phyloP scores from a whole-genome alignment of 2,113 vertebrate genomes.

The Siphamia tubifer region DNA sequence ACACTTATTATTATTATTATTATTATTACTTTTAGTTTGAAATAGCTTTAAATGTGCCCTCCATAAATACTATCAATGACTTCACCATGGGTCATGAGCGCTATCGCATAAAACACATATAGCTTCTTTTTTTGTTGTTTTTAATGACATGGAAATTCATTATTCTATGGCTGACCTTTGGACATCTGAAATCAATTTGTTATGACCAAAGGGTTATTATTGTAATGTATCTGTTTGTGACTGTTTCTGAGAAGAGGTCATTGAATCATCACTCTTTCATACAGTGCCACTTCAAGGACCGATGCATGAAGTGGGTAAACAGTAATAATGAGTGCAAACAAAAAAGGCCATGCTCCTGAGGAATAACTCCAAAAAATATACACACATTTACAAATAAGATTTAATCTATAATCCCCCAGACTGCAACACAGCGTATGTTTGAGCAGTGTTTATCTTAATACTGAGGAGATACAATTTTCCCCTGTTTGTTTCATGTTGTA shows the following conservation, averaged over 20 bases:
- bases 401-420: neutral
- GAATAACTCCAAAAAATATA: constrained; percentile 6
- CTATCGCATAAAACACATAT: too few species aligned
- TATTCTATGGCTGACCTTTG: constrained; percentile 42
- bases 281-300: constrained; percentile 9
- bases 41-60: too few species aligned
- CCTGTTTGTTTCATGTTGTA: too few species aligned
- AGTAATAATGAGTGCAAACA: constrained; percentile 57
- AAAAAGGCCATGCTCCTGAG: constrained; percentile 22
- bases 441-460: neutral
- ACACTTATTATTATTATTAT: too few species aligned
- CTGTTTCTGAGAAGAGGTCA: neutral
- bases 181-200: constrained; percentile 63
- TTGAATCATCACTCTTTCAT: constrained; percentile 39
- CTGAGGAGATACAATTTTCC: neutral
- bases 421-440: neutral
- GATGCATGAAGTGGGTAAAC: constrained; percentile 42
- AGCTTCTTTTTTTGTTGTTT: neutral
- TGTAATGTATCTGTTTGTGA: constrained; percentile 6
- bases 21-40: too few species aligned
- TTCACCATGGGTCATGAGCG: too few species aligned
- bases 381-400: neutral
- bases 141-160: constrained; percentile 9
- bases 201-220: constrained; percentile 54
- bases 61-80: too few species aligned